Base-by-base conservation (phyloP, 2,888 invertebrate species). In the Cataglyphis livida region DNA sequence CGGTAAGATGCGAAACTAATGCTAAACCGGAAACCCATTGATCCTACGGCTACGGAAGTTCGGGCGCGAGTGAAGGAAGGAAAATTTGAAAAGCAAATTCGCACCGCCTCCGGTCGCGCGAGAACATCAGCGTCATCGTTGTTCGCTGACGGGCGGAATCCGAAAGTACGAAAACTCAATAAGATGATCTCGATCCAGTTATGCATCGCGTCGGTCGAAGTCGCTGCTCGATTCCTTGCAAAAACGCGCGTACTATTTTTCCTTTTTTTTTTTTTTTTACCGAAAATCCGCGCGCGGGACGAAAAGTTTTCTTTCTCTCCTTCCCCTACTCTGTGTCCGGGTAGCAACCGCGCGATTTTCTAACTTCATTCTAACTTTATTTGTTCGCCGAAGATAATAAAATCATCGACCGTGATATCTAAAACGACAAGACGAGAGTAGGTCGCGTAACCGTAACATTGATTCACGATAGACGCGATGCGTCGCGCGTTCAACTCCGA, bases 161-260 rank as follows among this genome's bases (percentile, higher is more conserved):
- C 86, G 61, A 84, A 88, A 89, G 86, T 84, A 84, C 83, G 89
- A 81, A 85, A 88, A 90, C 82, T 88, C 90, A 83, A 90, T 88
- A 86, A 87, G 76, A 48, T 48, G 48, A 76, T 88, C 78, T 41
- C 84, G 84, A 85, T 81, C 86, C 82, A 84, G 85, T 89, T 88
- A 87, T 87, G 85, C 87, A 87, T 79, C 84, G 83, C 81, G 59
- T 74, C 44, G 76, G n/a, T 15, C 64, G 48, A 62, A 75, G 76
- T 73, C 71, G 25, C 28, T n/a, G 28, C 41, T n/a, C 57, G 48
- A 18, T 18, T 48, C 6, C n/a, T 18, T n/a, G 25, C 35, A 59
- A n/a, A 61, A 12, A 61, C 44, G 28, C 32, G 32, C n/a, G 7
- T 38, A 4, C 35, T 61, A 21, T 62, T 62, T 54, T 28, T 28